These are phyloP conservation scores for Agriotes lineatus DNA, from an alignment of 2,888 invertebrate genomes.

Conservation along the genomic window DNA sequence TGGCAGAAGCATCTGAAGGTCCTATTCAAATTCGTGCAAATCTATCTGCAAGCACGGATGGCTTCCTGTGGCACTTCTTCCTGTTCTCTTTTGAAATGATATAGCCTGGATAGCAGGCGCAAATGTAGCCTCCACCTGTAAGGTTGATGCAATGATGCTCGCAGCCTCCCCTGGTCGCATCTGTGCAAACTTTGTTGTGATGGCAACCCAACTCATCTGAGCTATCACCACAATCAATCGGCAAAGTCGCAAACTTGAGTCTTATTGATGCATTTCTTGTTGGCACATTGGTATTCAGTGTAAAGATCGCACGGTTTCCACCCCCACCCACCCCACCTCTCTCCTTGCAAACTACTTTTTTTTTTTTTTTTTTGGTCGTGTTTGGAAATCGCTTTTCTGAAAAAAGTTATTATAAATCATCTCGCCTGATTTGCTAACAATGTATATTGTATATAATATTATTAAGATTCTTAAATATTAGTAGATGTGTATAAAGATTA, in stretches of 20 bases:
- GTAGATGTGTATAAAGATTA: too few relatives aligned
- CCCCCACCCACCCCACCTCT: too few relatives aligned
- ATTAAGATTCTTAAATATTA: too few relatives aligned
- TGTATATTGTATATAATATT: too few relatives aligned
- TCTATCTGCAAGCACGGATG: constrained; percentile 95
- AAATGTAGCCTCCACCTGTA: constrained; percentile 87
- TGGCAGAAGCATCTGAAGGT: constrained; percentile 89
- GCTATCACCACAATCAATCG: constrained; percentile 91
- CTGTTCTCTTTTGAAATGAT: constrained; percentile 83
- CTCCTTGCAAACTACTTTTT: too few relatives aligned
- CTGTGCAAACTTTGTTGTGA: constrained; percentile 73
- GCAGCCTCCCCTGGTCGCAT: constrained; percentile 81
- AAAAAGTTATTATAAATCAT: too few relatives aligned
- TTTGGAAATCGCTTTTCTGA: too few relatives aligned
- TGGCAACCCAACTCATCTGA: constrained; percentile 94
- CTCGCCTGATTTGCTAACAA: too few relatives aligned
- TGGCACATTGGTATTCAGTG: constrained; percentile 89
- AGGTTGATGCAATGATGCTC: constrained; percentile 92
- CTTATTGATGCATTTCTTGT: constrained; percentile 85
- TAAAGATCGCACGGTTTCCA: constrained; percentile 81
- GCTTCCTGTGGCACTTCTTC: constrained; percentile 83
- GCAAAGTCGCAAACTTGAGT: constrained; percentile 87
- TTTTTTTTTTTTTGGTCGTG: too few relatives aligned
- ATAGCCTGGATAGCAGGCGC: constrained; percentile 89
- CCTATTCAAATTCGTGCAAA: constrained; percentile 93